Percentiles rank a stretch among this genome's conserved stretches.
Conservation (phyloP, 2,797 vertebrate species). For the Diglossa cyanea region DNA sequence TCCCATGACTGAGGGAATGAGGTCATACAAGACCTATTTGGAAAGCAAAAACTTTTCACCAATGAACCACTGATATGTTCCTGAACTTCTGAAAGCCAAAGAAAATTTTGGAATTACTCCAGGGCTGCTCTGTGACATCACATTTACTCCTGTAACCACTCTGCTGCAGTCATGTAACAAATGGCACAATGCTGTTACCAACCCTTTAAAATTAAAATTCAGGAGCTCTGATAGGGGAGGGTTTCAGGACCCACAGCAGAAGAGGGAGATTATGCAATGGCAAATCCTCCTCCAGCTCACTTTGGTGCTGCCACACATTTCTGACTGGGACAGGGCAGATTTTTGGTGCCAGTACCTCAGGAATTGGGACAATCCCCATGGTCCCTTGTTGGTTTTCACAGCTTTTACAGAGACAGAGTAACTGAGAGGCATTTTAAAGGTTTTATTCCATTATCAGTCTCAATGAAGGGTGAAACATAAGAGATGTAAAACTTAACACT, state of each 20-base stretch:
- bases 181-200: background rate
- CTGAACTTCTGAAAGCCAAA: background rate
- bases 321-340: background rate
- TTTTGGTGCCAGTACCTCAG: fast-evolving
- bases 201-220: background rate
- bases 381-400: background rate
- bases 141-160: background rate
- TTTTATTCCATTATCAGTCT: background rate
- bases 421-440: background rate
- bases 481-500: background rate
- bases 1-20: conserved; percentile 13
- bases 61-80: background rate
- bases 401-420: background rate
- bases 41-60: conserved; percentile 34
- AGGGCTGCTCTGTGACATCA: background rate
- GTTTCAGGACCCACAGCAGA: background rate
- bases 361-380: background rate
- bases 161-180: background rate
- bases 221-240: background rate
- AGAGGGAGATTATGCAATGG: background rate
- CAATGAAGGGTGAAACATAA: background rate
- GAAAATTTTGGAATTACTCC: conserved; percentile 15
- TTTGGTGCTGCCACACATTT: background rate
- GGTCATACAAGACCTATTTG: background rate
- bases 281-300: background rate